phyloP scores from a whole-genome alignment of 2,113 vertebrate genomes.

The Microcebus tavaratra region DNA sequence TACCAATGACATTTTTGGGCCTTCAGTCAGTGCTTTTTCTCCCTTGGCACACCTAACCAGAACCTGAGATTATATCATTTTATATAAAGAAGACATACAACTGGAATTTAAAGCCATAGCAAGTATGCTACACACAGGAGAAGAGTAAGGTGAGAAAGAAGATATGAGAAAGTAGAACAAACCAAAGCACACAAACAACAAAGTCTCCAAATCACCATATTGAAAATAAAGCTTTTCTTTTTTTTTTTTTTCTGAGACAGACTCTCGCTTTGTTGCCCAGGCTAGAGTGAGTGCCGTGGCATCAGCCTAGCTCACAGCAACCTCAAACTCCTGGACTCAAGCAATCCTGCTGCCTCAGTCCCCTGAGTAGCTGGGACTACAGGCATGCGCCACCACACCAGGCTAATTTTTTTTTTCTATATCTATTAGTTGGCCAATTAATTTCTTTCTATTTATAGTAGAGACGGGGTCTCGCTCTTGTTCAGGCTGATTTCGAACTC shows the following conservation, averaged over 20 bases:
- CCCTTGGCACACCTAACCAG: conserved; percentile 89
- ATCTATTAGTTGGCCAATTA: too few relatives aligned
- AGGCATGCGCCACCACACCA: too few relatives aligned
- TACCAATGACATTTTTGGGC: conserved; percentile 87
- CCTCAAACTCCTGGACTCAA: too few relatives aligned
- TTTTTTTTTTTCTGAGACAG: background rate
- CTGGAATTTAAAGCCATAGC: background rate
- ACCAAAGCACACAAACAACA: background rate
- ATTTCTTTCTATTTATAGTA: too few relatives aligned
- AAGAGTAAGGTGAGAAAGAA: background rate
- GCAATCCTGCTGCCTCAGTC: too few relatives aligned
- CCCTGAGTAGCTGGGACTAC: too few relatives aligned
- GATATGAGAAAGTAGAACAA: background rate
- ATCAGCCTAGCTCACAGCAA: too few relatives aligned
- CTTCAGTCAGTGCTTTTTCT: conserved; percentile 69
- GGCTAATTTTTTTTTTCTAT: too few relatives aligned
- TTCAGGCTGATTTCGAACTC: too few relatives aligned
- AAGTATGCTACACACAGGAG: background rate
- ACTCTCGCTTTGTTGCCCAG: too few relatives aligned
- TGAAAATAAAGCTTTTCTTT: background rate
- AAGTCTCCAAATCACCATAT: background rate
- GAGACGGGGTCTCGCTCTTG: too few relatives aligned
- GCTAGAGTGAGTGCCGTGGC: too few relatives aligned
- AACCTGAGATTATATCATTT: conserved; percentile 86
- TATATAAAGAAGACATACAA: background rate